These are phyloP conservation scores for Rhopalosiphum maidis DNA, from an alignment of 1,140 invertebrate species.

Conservation along the genomic window DNA sequence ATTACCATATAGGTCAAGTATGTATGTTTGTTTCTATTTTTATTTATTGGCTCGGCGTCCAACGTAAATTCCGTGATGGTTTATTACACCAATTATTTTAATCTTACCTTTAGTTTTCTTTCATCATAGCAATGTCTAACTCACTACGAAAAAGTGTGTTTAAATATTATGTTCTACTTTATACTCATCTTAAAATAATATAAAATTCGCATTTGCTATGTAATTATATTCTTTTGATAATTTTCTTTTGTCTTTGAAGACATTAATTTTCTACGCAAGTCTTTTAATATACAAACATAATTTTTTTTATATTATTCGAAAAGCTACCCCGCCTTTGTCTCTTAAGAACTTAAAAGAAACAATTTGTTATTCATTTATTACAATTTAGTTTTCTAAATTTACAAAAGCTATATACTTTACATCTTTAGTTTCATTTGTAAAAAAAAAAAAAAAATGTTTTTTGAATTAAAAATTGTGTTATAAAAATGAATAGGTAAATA, in stretches of 20 bases:
- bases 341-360: not conserved
- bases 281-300: not conserved
- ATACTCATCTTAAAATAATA: not conserved
- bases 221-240: slow-evolving; percentile 12
- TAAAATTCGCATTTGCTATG: not conserved
- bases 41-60: not conserved
- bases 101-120: slow-evolving; percentile 1
- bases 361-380: slow-evolving; percentile 15
- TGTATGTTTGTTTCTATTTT: not conserved
- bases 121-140: not conserved
- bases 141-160: not conserved
- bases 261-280: slow-evolving; percentile 1
- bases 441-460: not conserved
- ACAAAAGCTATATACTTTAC: not conserved
- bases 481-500: not conserved
- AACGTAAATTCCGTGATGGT: not conserved
- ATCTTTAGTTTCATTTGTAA: not conserved
- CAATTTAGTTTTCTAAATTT: not conserved
- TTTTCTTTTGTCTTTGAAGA: not conserved
- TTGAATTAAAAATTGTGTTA: not conserved
- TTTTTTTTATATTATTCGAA: not conserved
- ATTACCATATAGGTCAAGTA: not conserved
- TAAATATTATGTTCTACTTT: not conserved
- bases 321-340: not conserved
- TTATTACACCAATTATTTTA: not conserved